Evolutionary conservation across 2,113 vertebrate genomes (phyloP), one percentile per base, ranked within the genome.

Genomic region (Uria aalge): DNA sequence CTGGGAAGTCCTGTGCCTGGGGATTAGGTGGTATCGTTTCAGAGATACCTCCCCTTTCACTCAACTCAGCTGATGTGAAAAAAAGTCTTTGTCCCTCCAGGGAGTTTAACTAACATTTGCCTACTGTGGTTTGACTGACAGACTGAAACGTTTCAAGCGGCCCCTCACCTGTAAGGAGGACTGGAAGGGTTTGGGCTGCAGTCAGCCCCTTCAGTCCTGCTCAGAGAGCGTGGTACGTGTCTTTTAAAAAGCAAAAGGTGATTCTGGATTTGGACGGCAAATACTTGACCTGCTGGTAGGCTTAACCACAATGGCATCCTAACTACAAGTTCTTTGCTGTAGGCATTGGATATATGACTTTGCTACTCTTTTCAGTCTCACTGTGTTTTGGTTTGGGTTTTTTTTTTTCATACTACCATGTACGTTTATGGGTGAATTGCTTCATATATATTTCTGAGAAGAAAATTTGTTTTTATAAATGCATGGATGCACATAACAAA

Each of bases 381-480:
- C 21, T 81, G 40, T 52, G 45, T 67, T 21, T 32, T 23, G 24
- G 12, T 27, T 36, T 36, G 22, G 15, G 11, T 2, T 7, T 8
- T 10, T 69, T 69, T 94, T 95, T 76, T 73, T n/a, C 72, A 34
- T 72, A 52, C 79, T 63, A 72, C 55, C 10, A 5, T 27, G 9
- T 55, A 30, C 34, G 24, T 56, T 84, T 85, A 60, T 48, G 30
- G 26, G 29, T 68, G 30, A 91, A 72, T 75, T 81, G 34, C 88
- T 88, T 89, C 19, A 41, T 27, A 75, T 30, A 19, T 57, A 84
- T 81, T 96, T 97, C 75, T 91, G 88, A 92, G 71, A 81, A 50
- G 48, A 95, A 96, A 97, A 59, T 23, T 32, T 5, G 4, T 41
- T 81, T 94, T 88, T 89, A 68, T 73, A 88, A 55, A 76, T 66